Conservation (phyloP, 2,888 invertebrate species). For the Vanessa cardui region DNA sequence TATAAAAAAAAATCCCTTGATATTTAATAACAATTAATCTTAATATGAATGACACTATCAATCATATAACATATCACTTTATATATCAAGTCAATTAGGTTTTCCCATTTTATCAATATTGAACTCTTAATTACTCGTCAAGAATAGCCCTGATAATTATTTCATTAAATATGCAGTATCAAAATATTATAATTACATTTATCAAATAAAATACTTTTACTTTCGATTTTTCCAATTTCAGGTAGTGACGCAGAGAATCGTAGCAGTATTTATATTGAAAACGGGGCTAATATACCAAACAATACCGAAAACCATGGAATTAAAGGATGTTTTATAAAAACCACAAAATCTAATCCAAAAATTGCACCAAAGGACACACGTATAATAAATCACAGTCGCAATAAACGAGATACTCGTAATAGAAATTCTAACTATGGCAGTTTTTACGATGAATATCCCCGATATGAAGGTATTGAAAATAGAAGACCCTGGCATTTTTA, state of each 20-base stretch:
- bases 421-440: not conserved
- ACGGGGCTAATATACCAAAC: not conserved
- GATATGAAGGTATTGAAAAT: not conserved
- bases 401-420: not conserved
- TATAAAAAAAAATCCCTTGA: not conserved
- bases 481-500: not conserved
- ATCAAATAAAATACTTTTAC: not conserved
- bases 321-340: not conserved
- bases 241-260: not conserved
- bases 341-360: not conserved
- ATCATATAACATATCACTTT: not conserved
- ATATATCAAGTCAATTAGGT: slow-evolving; percentile 2
- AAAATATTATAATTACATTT: not conserved
- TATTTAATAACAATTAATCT: not conserved
- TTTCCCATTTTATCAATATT: not conserved
- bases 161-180: not conserved
- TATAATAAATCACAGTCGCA: not conserved
- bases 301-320: not conserved
- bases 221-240: not conserved
- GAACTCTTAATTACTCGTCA: not conserved
- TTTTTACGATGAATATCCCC: not conserved
- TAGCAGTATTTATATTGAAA: not conserved
- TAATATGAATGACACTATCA: not conserved
- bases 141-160: not conserved
- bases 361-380: not conserved